Evolutionary conservation across 2,888 invertebrate species (phyloP).

Genomic region (Spodoptera littoralis): DNA sequence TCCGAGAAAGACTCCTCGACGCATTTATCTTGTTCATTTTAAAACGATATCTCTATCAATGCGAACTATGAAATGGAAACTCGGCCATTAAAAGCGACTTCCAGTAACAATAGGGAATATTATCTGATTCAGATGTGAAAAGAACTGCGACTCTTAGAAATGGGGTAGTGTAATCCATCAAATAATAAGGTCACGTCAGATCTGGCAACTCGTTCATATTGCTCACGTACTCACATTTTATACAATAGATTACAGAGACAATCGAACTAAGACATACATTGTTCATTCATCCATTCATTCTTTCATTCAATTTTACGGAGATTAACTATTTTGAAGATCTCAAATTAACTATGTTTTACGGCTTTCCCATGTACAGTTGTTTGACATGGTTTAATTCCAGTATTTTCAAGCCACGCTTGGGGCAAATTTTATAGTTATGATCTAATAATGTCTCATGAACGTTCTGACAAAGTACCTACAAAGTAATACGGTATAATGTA

Average conservation of each 20-base stretch:
- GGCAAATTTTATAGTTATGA: too few relatives aligned
- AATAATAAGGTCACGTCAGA: constrained; percentile 30
- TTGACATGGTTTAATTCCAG: too few relatives aligned
- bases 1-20: too few relatives aligned
- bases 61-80: background rate
- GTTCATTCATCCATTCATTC: background rate
- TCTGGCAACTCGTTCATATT: constrained; percentile 13
- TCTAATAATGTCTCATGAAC: too few relatives aligned
- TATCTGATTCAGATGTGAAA: constrained; percentile 13
- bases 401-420: too few relatives aligned
- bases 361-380: too few relatives aligned
- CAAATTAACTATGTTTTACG: background rate
- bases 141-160: constrained; percentile 9
- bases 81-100: background rate
- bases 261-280: background rate
- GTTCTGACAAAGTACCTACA: too few relatives aligned
- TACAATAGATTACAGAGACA: background rate
- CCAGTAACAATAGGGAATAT: constrained; percentile 9
- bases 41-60: background rate
- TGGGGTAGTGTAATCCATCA: constrained; percentile 22
- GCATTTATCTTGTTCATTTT: too few relatives aligned
- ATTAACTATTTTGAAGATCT: background rate
- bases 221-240: background rate
- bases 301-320: too few relatives aligned
- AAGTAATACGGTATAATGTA: too few relatives aligned